Base-by-base conservation (phyloP, 2,113 vertebrate species). In the Callionymus lyra region DNA sequence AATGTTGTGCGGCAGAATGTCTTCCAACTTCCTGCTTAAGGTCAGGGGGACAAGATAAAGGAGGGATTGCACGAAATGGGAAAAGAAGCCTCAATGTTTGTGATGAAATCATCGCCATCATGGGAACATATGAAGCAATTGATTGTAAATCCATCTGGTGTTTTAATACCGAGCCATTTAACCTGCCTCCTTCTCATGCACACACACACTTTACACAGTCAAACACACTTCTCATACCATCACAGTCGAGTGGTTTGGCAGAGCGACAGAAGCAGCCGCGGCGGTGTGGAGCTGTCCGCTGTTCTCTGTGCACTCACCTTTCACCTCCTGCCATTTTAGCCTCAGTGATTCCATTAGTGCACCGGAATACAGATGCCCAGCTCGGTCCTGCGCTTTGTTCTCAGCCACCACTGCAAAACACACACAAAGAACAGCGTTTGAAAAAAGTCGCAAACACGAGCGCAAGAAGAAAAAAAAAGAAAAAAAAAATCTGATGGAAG, bases 241-340 rank as follows among this genome's bases (percentile, higher is more conserved):
- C 73, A 77, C 70, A 73, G 71, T 62, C 34, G 59, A 78, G 65
- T 63, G 63, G 65, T 72, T 76, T 69, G 63, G 64, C 65, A 60
- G 70, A 67, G 71, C 67, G 48, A 73, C 69, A 72, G 71, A 56
- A 62, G 68, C 62, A 56, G 70, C 58, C 21, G 21, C 21, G 50
- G 60, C 48, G 66, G 65, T 67, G 68, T 64, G 65, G 59, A 66
- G 64, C 70, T 64, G 57, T 65, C 55, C 68, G 55, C 62, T 70
- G 58, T 63, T 74, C 76, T 78, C 60, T 69, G 73, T 67, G 69
- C 63, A 59, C 62, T 76, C 72, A 76, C 77, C 80, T 82, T 75
- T 79, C 73, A 82, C 75, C 77, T 66, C 60, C 71, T 75, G 73
- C 77, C 80, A 82, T 82, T 80, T 80, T 75, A 80, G 77, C 73